Conservation (phyloP, 2,888 invertebrate genomes). For the Rhaphigaster nebulosa region DNA sequence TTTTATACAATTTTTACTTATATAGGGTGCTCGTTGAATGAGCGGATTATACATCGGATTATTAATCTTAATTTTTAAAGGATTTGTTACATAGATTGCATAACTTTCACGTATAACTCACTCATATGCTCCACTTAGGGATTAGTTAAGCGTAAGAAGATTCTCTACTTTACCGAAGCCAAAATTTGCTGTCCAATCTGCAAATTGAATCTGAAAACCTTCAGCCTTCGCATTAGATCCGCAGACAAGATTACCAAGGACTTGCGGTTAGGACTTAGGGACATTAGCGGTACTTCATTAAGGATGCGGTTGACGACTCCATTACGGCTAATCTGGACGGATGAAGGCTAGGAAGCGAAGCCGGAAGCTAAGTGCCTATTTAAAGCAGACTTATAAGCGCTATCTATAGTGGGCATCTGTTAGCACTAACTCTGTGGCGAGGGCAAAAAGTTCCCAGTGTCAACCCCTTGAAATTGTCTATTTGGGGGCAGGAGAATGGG, state of each 20-base stretch:
- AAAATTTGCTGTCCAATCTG: not conserved
- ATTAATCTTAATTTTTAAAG: too few relatives aligned
- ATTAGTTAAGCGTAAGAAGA: too few relatives aligned
- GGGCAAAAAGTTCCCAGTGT: not conserved
- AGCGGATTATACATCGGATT: too few relatives aligned
- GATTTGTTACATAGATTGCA: too few relatives aligned
- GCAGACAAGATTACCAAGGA: not conserved
- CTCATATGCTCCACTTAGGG: too few relatives aligned
- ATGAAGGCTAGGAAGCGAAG: not conserved
- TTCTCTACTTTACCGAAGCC: not conserved
- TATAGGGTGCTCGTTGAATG: too few relatives aligned
- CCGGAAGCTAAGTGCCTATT: conserved; percentile 42
- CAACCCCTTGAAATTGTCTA: conserved; percentile 37
- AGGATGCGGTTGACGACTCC: not conserved
- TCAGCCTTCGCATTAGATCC: not conserved
- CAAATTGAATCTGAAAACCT: not conserved
- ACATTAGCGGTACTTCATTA: conserved; percentile 12
- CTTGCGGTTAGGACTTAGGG: not conserved
- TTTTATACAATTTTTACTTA: too few relatives aligned
- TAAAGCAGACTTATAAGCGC: conserved; percentile 27
- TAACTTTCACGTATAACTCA: too few relatives aligned
- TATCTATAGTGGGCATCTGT: conserved; percentile 44
- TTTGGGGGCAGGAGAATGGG: not conserved
- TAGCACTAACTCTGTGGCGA: conserved; percentile 11
- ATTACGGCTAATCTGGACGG: conserved; percentile 27